Evolutionary conservation across 2,113 vertebrate species (phyloP).

Genomic region (Cyrtonyx montezumae): DNA sequence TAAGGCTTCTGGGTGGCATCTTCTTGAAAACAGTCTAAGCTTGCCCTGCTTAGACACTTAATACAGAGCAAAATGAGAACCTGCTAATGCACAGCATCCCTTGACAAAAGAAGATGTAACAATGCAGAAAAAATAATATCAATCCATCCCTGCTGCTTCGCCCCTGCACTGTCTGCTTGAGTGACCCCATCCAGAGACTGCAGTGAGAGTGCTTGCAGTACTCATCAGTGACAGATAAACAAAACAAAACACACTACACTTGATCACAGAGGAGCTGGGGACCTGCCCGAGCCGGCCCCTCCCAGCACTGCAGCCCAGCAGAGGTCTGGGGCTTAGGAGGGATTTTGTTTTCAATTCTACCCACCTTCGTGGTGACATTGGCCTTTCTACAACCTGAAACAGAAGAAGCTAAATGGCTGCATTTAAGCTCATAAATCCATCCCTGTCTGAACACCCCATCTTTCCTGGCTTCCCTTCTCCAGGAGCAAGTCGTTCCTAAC

Average conservation of each 20-base stretch:
- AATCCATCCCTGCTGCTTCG: not conserved
- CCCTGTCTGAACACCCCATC: not conserved
- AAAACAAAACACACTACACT: not conserved
- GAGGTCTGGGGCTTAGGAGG: conserved; percentile 40
- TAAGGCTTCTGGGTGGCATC: conserved; percentile 18
- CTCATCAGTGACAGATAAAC: not conserved
- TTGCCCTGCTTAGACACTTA: conserved; percentile 30
- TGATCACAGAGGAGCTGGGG: not conserved
- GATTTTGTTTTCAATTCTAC: conserved; percentile 59
- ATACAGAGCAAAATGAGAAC: conserved; percentile 16
- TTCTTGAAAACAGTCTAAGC: not conserved
- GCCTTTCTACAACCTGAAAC: conserved; percentile 58
- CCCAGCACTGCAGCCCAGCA: not conserved
- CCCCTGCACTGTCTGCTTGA: not conserved
- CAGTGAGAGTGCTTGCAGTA: not conserved
- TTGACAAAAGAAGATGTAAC: not conserved
- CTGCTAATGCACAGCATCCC: not conserved
- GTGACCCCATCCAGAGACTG: not conserved
- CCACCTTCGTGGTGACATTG: conserved; percentile 59
- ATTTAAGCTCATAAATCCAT: conserved; percentile 48
- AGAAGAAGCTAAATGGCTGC: conserved; percentile 34
- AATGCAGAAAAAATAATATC: not conserved
- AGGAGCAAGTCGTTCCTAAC: not conserved
- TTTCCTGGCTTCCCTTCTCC: not conserved
- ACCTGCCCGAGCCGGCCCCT: not conserved